These are phyloP conservation scores for Dryobotodes eremita DNA, from an alignment of 2,888 invertebrate genomes.

Conservation along the genomic window DNA sequence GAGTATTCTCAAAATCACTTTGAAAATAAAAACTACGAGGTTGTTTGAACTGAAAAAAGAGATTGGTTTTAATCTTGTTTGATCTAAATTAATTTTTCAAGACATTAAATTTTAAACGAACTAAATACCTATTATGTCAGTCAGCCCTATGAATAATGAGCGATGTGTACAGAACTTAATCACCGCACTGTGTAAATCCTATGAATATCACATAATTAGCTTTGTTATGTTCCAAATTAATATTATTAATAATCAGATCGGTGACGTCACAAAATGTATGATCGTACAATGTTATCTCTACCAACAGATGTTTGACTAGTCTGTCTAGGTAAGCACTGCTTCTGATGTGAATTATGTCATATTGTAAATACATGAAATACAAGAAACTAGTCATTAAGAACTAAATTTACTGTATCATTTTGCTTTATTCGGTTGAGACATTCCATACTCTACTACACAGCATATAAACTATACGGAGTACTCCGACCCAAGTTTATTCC, in stretches of 20 bases:
- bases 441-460: neutral
- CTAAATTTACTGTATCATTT: neutral
- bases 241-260: constrained; percentile 69
- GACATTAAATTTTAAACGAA: neutral
- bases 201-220: constrained; percentile 72
- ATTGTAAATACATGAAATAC: neutral
- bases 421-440: neutral
- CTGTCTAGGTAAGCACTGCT: constrained; percentile 4
- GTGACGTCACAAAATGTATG: constrained; percentile 51
- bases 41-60: neutral
- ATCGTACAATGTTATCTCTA: constrained; percentile 28
- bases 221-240: constrained; percentile 76
- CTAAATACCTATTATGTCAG: neutral
- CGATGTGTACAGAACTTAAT: constrained; percentile 72
- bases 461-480: constrained; percentile 28
- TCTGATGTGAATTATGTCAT: constrained; percentile 26
- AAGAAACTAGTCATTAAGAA: neutral
- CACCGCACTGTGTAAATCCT: constrained; percentile 70
- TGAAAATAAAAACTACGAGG: neutral
- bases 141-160: constrained; percentile 54
- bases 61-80: neutral
- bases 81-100: neutral
- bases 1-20: neutral
- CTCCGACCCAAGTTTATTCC: constrained; percentile 27
- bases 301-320: constrained; percentile 25